Evolutionary conservation across 2,113 vertebrate genomes (phyloP), one percentile per base, ranked within the genome.

Genomic region (Leptodactylus fuscus): DNA sequence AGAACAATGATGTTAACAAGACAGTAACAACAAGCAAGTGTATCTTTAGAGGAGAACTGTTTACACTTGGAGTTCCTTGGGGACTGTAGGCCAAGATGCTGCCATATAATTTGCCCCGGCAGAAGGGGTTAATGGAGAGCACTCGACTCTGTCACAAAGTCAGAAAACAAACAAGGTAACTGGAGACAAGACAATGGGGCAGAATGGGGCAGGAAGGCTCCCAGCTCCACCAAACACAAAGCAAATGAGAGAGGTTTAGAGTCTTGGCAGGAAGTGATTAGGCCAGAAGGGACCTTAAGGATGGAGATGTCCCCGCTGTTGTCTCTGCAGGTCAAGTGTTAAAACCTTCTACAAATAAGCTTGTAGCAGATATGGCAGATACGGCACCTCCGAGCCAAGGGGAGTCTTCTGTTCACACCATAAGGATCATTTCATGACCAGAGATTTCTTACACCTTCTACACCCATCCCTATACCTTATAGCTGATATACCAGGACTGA

Each of bases 291-390:
- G 91, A 89, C 85, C 89, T 89, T 87, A 90, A 89, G 88, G 90
- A 75, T 75, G 88, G 90, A 90, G 89, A 89, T 34, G 81, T 84
- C 81, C 88, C 89, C 85, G 89, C 85, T 91, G 89, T 90, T 92
- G 91, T 90, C 88, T 91, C 90, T 91, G 87, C 88, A 88, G 89
- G 91, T 92, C 91, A 92, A 92, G 88, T 91, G 91, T 91, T 90
- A 91, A 91, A 89, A 88, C 90, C 90, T 89, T 89, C 87, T 84
- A 87, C 90, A 91, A 90, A 91, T 89, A 90, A 83, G 83, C 67
- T 81, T 73, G 87, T 87, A 82, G 89, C 3, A 88, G 90, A 83
- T 65, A 85, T 0, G 0, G 89, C 3, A 88, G 90, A 83, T 65
- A 85, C 0, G 0, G 77, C 62, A 38, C 89, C 71, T 48, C 32